Percentiles rank a stretch among this genome's conserved stretches.
Evolutionary conservation across 2,888 invertebrate species (phyloP).

Genomic region (Lepidocyrtoides sp.): DNA sequence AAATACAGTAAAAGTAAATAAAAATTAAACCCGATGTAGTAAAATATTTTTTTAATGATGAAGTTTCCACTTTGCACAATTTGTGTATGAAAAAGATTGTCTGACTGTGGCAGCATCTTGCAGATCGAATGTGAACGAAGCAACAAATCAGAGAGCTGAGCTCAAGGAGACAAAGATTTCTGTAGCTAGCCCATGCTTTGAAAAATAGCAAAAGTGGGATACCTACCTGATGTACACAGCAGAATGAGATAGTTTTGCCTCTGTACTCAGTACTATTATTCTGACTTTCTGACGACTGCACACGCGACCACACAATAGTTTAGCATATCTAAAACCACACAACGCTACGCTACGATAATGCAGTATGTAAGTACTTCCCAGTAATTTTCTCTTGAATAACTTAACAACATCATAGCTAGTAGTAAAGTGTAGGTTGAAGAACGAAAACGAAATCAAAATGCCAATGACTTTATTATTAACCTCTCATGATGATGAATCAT

Average conservation of each 20-base stretch:
- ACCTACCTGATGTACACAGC: not conserved
- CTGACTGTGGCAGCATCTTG: conserved; percentile 58
- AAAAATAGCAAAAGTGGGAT: not conserved
- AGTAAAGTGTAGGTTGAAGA: not conserved
- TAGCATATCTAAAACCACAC: not conserved
- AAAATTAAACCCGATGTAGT: too few species aligned
- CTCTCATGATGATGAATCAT: conserved; percentile 52
- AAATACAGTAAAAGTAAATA: too few species aligned
- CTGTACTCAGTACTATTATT: too few species aligned
- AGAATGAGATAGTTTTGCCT: not conserved
- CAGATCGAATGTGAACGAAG: conserved; percentile 1
- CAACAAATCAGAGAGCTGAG: not conserved
- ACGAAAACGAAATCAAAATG: conserved; percentile 75
- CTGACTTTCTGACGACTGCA: not conserved
- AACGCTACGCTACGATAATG: not conserved
- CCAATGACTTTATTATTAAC: conserved; percentile 81
- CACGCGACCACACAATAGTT: not conserved
- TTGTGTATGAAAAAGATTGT: too few species aligned
- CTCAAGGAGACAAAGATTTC: conserved; percentile 64
- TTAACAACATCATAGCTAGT: not conserved
- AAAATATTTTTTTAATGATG: too few species aligned
- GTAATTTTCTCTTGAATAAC: not conserved
- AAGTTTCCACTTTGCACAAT: too few species aligned
- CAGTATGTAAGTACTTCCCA: conserved; percentile 15
- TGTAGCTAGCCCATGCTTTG: not conserved